Base-by-base conservation (phyloP, 2,888 invertebrate genomes). In the Diarsia brunnea region DNA sequence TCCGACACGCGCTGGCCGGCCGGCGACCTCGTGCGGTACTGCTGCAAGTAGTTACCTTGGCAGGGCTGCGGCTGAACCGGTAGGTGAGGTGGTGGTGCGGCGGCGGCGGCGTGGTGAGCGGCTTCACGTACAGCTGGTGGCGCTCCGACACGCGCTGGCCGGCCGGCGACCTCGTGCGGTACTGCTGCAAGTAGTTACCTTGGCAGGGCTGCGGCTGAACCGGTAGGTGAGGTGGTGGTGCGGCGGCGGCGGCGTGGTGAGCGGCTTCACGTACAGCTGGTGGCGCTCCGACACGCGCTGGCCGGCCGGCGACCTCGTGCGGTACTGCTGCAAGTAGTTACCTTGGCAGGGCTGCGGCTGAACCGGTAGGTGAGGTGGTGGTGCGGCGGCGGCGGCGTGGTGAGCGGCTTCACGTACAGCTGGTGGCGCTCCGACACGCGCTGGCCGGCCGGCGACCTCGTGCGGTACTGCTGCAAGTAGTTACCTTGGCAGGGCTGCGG, bases 301-400 rank as follows among this genome's bases (percentile, higher is more conserved):
- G 5, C 38, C 38, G 38, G 38, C 38, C 38, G 38, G 38, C 3
- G 31, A 31, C 31, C 31, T 3, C 4, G 31, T 31, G 31, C 31
- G 31, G 31, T 31, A 31, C 31, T 31, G 31, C 31, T 31, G 31
- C 31, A 31, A 4, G 31, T 31, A 31, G 31, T 31, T 31, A 98
- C 98, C 97, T 98, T 98, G 55, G 98, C 98, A 19, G 99, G 99
- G 94, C 98, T 99, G 85, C 98, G 97, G 93, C 98, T 98, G 95
- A 99, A 98, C 89, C 97, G 98, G 95, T 99, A 99, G 72, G 97
- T 97, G 91, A 97, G 96, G 84, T 97, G 97, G 78, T 97, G 96
- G 69, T 97, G 96, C 53, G 94, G 93, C 43, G 96, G 97, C 71
- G 96, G 90, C 92, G 97, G 91, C 91, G 96, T 88, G 68, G 95